Evolutionary conservation across 2,888 invertebrate genomes (phyloP).

Genomic region (Erebia epiphron): DNA sequence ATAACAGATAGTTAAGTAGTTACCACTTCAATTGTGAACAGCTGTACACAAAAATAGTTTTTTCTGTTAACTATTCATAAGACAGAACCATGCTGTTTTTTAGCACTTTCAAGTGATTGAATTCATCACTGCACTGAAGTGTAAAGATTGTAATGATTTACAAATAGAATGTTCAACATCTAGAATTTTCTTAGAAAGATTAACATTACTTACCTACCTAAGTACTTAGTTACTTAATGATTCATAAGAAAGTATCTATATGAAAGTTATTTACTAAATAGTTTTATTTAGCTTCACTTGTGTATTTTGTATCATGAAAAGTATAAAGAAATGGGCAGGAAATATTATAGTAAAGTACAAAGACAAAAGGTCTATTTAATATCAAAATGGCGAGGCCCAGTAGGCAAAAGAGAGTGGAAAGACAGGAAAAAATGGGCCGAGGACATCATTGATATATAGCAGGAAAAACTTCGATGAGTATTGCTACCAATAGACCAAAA

Average conservation of each 20-base stretch:
- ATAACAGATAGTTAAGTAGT: not conserved
- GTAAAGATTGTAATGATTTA: not conserved
- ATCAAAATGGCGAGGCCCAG: no score
- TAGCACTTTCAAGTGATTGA: conserved; percentile 15
- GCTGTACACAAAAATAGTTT: conserved; percentile 1
- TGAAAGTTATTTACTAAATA: not conserved
- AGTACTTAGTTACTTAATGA: not conserved
- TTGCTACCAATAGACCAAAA: no score
- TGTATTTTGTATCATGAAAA: not conserved
- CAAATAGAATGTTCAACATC: conserved; percentile 8
- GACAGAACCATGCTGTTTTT: conserved; percentile 3
- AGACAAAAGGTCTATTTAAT: no score
- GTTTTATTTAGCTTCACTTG: not conserved
- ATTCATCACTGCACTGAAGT: conserved; percentile 2
- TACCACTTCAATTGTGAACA: conserved; percentile 1
- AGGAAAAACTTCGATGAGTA: no score
- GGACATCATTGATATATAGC: no score
- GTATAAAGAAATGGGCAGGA: no score
- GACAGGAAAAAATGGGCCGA: no score
- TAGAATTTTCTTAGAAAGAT: conserved; percentile 4
- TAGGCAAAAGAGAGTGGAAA: no score
- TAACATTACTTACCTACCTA: not conserved
- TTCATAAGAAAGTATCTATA: not conserved
- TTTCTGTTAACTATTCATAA: conserved; percentile 8
- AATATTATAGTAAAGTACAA: no score